phyloP scores from a whole-genome alignment of 2,888 invertebrate species.

The Penaeus monodon region DNA sequence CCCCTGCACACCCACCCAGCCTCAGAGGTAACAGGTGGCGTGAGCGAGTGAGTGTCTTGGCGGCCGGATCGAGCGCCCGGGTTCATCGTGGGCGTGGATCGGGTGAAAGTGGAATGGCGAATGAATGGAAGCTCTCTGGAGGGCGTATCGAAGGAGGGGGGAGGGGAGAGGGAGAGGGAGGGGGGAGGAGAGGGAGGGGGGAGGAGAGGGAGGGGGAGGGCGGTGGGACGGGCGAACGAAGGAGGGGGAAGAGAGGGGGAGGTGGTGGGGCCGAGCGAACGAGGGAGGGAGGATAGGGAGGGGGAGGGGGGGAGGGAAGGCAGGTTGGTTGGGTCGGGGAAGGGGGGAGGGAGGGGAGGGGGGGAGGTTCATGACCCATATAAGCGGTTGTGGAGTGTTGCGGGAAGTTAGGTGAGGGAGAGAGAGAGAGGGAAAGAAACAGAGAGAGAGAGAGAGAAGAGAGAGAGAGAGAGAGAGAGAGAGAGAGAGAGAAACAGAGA shows the following conservation, averaged over 20 bases:
- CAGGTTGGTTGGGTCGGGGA: neutral
- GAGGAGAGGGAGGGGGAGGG: too few relatives aligned
- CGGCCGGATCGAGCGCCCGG: too few relatives aligned
- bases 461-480: neutral
- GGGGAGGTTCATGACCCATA: neutral
- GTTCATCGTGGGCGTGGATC: neutral
- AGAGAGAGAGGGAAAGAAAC: neutral
- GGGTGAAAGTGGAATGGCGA: neutral
- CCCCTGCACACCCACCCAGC: too few relatives aligned
- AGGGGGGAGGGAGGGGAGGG: neutral
- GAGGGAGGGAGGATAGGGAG: neutral
- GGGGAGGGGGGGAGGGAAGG: neutral
- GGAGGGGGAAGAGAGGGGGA: neutral
- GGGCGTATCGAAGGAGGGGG: neutral
- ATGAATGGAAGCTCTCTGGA: neutral
- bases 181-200: too few relatives aligned
- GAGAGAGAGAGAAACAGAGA: neutral
- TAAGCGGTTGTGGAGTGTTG: neutral
- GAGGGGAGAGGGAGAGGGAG: neutral
- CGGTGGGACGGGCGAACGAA: rapidly evolving
- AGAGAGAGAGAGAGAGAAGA: neutral
- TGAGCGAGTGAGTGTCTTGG: too few relatives aligned
- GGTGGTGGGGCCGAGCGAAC: neutral
- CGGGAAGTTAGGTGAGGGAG: neutral
- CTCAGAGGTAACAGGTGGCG: too few relatives aligned